Percentiles rank a stretch among this genome's conserved stretches.
These are phyloP conservation scores for Plebejus argus DNA, from an alignment of 2,888 invertebrate genomes.

Conservation along the genomic window DNA sequence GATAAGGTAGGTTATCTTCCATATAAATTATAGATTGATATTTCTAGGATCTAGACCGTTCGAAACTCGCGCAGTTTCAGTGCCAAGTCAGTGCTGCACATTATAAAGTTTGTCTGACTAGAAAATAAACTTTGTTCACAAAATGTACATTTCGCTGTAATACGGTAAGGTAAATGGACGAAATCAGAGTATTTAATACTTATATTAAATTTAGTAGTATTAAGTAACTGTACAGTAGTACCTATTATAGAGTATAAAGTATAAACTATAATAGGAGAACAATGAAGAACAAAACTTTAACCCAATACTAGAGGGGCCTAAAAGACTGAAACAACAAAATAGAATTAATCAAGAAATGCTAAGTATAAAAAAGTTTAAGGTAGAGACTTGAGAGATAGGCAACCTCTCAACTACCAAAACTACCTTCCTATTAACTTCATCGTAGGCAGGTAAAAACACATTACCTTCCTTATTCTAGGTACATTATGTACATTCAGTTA, in stretches of 20 bases:
- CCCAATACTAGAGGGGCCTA: too few relatives aligned
- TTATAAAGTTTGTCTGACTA: background rate
- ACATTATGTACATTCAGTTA: background rate
- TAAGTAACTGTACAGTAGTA: too few relatives aligned
- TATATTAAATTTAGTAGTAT: too few relatives aligned
- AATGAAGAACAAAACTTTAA: too few relatives aligned
- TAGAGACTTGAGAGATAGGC: too few relatives aligned
- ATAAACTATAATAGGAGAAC: too few relatives aligned
- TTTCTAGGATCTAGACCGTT: slow-evolving; percentile 6
- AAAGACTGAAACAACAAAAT: too few relatives aligned
- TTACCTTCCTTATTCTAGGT: background rate
- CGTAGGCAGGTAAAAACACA: background rate
- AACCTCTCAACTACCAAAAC: background rate
- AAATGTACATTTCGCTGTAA: too few relatives aligned
- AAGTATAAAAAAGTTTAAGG: too few relatives aligned
- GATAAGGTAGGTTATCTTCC: background rate
- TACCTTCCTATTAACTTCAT: background rate
- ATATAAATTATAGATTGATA: slow-evolving; percentile 11
- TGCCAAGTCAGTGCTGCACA: background rate
- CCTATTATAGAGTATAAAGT: too few relatives aligned
- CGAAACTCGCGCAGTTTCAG: background rate
- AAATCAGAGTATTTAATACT: too few relatives aligned
- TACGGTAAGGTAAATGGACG: background rate
- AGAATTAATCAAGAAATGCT: too few relatives aligned
- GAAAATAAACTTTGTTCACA: background rate